Base-by-base conservation (phyloP, 2,888 invertebrate genomes). In the Epistrophella euchroma region DNA sequence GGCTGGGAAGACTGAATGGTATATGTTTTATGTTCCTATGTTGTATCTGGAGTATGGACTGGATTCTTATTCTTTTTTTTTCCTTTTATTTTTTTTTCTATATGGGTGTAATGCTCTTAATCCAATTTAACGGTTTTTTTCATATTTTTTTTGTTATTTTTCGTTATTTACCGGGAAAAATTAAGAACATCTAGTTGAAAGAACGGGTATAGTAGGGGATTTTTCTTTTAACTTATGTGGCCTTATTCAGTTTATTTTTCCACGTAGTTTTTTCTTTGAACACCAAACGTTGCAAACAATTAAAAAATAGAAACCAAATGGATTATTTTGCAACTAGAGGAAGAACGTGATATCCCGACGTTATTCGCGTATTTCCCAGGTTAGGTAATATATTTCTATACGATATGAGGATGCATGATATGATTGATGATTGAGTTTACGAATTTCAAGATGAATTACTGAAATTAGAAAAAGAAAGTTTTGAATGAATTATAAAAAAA, bases 51-150 rank as follows among this genome's bases (percentile, higher is more conserved):
- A 66, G 64, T 75, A 71, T 50, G 71, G 50, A 73, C 70, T 74
- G 45, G 17, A 71, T 79, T 75, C 55, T 72, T 64, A 17, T 80
- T 68, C 32, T 47, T 25, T 50, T 35, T 15, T 43, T 25, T 40
- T 40, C n/a, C 43, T 35, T n/a, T 40, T 25, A 22, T 40, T 40
- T 19, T 37, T 28, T 32, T 62, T 28, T n/a, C n/a, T n/a, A n/a
- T 28, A 43, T 43, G 25, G 43, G 43, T 66, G 74, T 71, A 75
- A 72, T 52, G 47, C 82, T 74, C 82, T 71, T 86, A 82, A 78
- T 86, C 86, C 82, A 70, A 86, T 86, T 81, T 86, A 32, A 73
- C 52, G 70, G 75, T 71, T 66, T 55, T 70, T 64, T 52, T 74
- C 25, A 35, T 32, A 50, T 64, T 45, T 52, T 45, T 43, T 64